These are phyloP conservation scores for Glomeris maerens DNA, from an alignment of 1,140 invertebrate genomes.

Conservation along the genomic window DNA sequence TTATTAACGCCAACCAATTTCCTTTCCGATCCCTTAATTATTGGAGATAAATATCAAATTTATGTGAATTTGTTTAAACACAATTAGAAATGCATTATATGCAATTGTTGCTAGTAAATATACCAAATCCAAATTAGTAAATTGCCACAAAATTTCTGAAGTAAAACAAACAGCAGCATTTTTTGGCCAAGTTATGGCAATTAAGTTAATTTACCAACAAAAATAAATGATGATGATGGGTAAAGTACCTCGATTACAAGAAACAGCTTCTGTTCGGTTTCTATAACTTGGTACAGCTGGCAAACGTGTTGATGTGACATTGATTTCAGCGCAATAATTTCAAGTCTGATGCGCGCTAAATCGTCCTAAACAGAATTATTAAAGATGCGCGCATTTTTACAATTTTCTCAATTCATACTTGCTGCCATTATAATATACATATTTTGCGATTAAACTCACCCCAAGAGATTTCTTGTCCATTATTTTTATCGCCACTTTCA, in stretches of 20 bases:
- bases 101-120: conserved; percentile 6
- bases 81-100: neutral
- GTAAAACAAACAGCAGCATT: neutral
- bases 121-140: neutral
- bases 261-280: conserved; percentile 53
- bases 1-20: neutral
- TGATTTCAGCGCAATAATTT: conserved; percentile 64
- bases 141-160: conserved; percentile 2
- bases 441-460: too few species aligned
- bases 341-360: conserved; percentile 56
- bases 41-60: neutral
- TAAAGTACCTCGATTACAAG: conserved; percentile 50
- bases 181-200: neutral
- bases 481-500: conserved; percentile 75
- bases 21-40: neutral
- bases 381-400: neutral
- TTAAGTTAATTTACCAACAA: neutral
- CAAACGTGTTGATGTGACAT: conserved; percentile 69
- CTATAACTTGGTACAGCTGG: conserved; percentile 65
- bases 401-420: neutral
- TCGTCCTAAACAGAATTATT: conserved; percentile 45
- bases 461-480: conserved; percentile 61
- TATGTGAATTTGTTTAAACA: neutral
- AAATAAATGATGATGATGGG: conserved; percentile 1
- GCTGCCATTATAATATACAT: neutral